Base-by-base conservation (phyloP, 2,888 invertebrate genomes). In the Clostera curtula region DNA sequence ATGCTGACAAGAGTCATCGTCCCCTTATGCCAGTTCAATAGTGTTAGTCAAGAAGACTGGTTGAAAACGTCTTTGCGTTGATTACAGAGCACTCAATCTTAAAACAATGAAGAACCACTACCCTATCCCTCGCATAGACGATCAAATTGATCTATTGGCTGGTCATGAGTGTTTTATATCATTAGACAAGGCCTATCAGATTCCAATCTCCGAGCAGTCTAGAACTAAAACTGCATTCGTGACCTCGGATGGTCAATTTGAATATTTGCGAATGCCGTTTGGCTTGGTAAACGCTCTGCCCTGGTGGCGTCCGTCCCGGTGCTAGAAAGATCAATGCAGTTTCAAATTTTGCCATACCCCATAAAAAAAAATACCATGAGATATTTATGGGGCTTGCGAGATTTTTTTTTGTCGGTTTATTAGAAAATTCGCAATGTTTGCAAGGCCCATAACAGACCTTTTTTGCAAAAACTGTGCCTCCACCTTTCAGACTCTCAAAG, bases 391-490 rank as follows among this genome's bases (percentile, higher is more conserved):
- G 30, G 6, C 12, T 18, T 6, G 29, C 20, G 0, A 31, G 29
- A 12, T 37, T 35, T 6, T 37, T 41, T 15, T 9, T 36, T n/a
- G n/a, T n/a, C n/a, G n/a, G n/a, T n/a, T n/a, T n/a, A n/a, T 32
- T 5, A 15, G 5, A 10, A 23, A 24, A 3, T 32, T 30, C 13
- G 23, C 21, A 13, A 5, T 21, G 12, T 25, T 32, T 5, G 29
- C 29, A 1, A 8, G 15, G 6, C 24, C 29, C 3, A n/a, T 29
- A 1, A 24, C 29, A 6, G 25, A 24, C 7, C 11, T 29, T 12
- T n/a, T 26, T 11, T 20, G 20, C 3, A 26, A 26, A 8, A 15
- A 21, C 5, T 3, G 2, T 2, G 19, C 19, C 2, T 7, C 8
- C 4, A 22, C 25, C 1, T 31, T 31, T 5, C 17, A 9, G 2